A percentile compares a stretch with the other conserved stretches of the same genome.
phyloP scores from a whole-genome alignment of 2,888 invertebrate species.

The Troides aeacus region DNA sequence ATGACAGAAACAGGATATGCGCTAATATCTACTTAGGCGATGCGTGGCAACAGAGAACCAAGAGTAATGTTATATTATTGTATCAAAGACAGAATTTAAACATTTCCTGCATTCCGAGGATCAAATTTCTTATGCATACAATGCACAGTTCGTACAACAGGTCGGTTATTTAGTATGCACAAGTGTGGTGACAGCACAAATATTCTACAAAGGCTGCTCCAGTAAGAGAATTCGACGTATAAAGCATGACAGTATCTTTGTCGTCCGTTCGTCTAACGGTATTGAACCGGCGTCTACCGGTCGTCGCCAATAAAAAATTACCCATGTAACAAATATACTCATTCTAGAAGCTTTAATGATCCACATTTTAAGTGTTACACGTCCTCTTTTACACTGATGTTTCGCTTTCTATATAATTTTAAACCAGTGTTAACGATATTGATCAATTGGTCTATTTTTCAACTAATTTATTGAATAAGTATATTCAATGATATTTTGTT shows the following conservation, averaged over 20 bases:
- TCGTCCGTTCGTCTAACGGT: constrained; percentile 63
- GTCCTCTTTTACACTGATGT: background rate
- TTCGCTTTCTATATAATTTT: too few species aligned
- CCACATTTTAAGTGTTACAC: constrained; percentile 6
- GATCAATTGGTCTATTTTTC: too few species aligned
- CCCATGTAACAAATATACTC: constrained; percentile 26
- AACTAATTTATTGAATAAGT: too few species aligned
- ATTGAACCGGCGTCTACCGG: constrained; percentile 35
- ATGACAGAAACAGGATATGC: too few species aligned
- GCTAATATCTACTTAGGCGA: too few species aligned
- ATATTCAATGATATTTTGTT: too few species aligned
- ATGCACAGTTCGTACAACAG: constrained; percentile 31
- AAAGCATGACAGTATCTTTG: constrained; percentile 37
- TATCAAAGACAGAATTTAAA: constrained; percentile 2
- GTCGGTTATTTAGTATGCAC: constrained; percentile 33
- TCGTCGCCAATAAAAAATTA: constrained; percentile 36
- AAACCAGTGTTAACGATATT: too few species aligned
- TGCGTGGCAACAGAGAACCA: too few species aligned
- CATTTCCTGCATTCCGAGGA: constrained; percentile 12
- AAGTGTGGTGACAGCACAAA: constrained; percentile 29
- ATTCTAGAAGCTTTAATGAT: constrained; percentile 8
- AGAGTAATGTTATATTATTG: background rate
- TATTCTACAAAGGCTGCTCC: constrained; percentile 25
- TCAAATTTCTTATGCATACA: constrained; percentile 28
- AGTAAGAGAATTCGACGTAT: constrained; percentile 36